Evolutionary conservation across 2,113 vertebrate genomes (phyloP).

Genomic region (Osmerus mordax): DNA sequence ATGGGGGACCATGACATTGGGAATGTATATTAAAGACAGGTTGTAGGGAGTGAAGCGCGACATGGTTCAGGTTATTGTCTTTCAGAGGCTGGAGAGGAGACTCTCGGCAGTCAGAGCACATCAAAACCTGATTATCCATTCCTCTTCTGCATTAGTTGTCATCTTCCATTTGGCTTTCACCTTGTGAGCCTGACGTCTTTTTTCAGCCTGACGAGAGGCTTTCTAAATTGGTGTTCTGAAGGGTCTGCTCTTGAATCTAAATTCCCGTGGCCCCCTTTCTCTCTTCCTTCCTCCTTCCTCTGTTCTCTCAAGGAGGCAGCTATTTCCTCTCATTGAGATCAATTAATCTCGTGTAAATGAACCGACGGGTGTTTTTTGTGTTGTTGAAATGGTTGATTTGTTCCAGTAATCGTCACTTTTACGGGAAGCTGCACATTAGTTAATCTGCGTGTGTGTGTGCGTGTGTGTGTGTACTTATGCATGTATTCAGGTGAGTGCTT

Average conservation of each 20-base stretch:
- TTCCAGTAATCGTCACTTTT: background rate
- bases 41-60: slow-evolving; percentile 6
- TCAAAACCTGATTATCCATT: slow-evolving; percentile 46
- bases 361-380: background rate
- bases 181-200: slow-evolving; percentile 41
- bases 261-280: slow-evolving; percentile 15
- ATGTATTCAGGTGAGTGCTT: background rate
- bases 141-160: slow-evolving; percentile 29
- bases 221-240: slow-evolving; percentile 40
- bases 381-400: slow-evolving; percentile 29
- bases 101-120: slow-evolving; percentile 39
- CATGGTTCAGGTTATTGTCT: slow-evolving; percentile 53
- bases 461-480: background rate
- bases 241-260: slow-evolving; percentile 42
- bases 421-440: background rate
- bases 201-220: slow-evolving; percentile 42
- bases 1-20: background rate
- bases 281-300: background rate
- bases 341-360: slow-evolving; percentile 31
- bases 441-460: background rate
- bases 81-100: slow-evolving; percentile 12
- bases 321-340: slow-evolving; percentile 20
- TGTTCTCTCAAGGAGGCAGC: slow-evolving; percentile 10
- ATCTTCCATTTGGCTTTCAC: slow-evolving; percentile 48
- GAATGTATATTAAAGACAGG: background rate